phyloP scores from a whole-genome alignment of 2,797 vertebrate genomes.

The Lates japonicus region DNA sequence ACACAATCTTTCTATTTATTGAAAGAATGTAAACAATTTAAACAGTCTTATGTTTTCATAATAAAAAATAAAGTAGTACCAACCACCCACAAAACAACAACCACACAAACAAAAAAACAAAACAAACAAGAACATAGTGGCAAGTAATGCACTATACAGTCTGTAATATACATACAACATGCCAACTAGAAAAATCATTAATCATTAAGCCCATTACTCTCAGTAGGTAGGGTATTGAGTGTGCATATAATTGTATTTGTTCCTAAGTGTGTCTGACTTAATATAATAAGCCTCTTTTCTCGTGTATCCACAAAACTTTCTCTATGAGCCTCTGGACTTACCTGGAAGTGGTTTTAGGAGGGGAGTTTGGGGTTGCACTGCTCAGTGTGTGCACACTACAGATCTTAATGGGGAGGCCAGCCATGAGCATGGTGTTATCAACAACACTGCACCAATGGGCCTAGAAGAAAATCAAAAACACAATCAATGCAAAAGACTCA shows the following conservation, averaged over 20 bases:
- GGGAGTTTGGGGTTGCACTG: slow-evolving; percentile 99
- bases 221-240: neutral
- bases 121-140: neutral
- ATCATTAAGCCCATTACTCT: neutral
- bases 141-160: neutral
- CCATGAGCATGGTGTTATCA: slow-evolving; percentile 99
- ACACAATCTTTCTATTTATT: neutral
- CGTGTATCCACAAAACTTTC: neutral
- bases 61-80: too few relatives aligned
- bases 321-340: slow-evolving; percentile 76
- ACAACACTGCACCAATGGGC: slow-evolving; percentile 97
- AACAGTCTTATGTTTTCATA: neutral
- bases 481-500: neutral
- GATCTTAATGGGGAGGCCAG: slow-evolving; percentile 99
- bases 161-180: neutral
- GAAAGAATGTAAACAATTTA: neutral
- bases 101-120: neutral
- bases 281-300: neutral
- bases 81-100: neutral
- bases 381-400: slow-evolving; percentile 99
- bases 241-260: neutral
- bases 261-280: neutral
- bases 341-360: slow-evolving; percentile 98
- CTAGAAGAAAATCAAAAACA: slow-evolving; percentile 76
- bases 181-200: neutral